Evolutionary conservation across 2,113 vertebrate genomes (phyloP), one percentile per base, ranked within the genome.

Genomic region (Gorsachius goisagi): DNA sequence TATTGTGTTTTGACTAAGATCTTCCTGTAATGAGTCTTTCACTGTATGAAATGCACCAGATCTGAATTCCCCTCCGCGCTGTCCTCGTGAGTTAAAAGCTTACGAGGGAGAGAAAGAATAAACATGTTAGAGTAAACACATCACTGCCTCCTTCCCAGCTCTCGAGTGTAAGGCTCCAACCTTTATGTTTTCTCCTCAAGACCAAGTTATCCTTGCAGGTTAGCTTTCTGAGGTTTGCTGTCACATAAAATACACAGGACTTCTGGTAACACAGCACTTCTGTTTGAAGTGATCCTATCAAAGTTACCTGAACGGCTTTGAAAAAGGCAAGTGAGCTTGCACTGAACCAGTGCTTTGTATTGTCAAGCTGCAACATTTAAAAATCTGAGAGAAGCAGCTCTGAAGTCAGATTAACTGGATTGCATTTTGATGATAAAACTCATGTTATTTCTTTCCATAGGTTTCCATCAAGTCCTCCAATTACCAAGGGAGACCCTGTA

Each of bases 401-500:
- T 17, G 0, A 39, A 53, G 35, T 58, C 45, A 80, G 39, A 49
- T 41, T 67, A 37, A 73, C 4, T 17, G 16, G 24, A 66, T 5
- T 64, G 30, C 33, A 67, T 81, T 81, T 86, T 45, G 35, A 80
- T 62, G 39, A 68, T 28, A 86, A 84, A 80, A 60, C 20, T 12
- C 39, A 19, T 3, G 3, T 35, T 64, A 47, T 12, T 53, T 68
- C 33, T 37, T 92, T 66, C 55, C 62, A 45, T 2, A 71, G 17
- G n/a, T 19, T 84, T 89, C 53, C 41, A 74, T 33, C 15, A 26
- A 17, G 15, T 32, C 22, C 64, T 80, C 27, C 4, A 9, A 30
- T 22, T n/a, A 23, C 52, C 26, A 0, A 0, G 12, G 24, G 33
- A 79, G 9, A 24, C 24, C 3, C 26, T 37, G 0, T 8, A 74